Conservation (phyloP, 2,888 invertebrate species). For the Chouioia cunea region DNA sequence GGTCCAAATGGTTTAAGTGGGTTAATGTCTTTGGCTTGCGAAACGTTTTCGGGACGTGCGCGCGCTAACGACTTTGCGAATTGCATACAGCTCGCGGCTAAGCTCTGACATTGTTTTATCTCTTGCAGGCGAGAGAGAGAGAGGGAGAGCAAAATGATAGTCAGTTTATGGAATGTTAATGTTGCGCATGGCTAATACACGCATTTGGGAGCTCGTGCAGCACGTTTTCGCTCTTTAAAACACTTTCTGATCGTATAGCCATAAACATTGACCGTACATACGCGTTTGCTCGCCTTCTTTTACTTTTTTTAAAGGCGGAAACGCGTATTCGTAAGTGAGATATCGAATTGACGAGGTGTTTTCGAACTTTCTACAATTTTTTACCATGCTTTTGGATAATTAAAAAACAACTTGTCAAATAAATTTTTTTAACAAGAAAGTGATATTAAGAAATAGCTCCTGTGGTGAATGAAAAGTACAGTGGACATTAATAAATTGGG, state of each 20-base stretch:
- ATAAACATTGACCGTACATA: slow-evolving; percentile 16
- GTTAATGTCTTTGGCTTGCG: slow-evolving; percentile 27
- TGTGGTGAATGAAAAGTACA: too few species aligned
- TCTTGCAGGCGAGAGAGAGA: too few species aligned
- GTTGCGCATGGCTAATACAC: neutral
- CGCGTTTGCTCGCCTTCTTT: slow-evolving; percentile 10
- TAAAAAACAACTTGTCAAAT: too few species aligned
- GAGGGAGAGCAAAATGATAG: neutral
- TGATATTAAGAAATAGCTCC: too few species aligned
- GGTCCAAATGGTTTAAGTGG: slow-evolving; percentile 19
- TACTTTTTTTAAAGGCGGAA: slow-evolving; percentile 1
- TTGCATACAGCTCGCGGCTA: slow-evolving; percentile 4
- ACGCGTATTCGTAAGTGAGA: neutral
- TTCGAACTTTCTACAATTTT: slow-evolving; percentile 13
- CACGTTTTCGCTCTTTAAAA: slow-evolving; percentile 39
- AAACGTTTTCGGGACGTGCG: slow-evolving; percentile 14
- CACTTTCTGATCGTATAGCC: slow-evolving; percentile 26
- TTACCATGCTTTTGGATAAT: too few species aligned
- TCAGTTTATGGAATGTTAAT: neutral
- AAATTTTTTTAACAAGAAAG: too few species aligned
- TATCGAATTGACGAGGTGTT: neutral
- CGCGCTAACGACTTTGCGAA: slow-evolving; percentile 27
- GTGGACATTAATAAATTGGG: too few species aligned
- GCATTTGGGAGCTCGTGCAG: neutral
- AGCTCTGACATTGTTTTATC: slow-evolving; percentile 9